Conservation (phyloP, 2,797 vertebrate genomes). For the Lophius americanus region DNA sequence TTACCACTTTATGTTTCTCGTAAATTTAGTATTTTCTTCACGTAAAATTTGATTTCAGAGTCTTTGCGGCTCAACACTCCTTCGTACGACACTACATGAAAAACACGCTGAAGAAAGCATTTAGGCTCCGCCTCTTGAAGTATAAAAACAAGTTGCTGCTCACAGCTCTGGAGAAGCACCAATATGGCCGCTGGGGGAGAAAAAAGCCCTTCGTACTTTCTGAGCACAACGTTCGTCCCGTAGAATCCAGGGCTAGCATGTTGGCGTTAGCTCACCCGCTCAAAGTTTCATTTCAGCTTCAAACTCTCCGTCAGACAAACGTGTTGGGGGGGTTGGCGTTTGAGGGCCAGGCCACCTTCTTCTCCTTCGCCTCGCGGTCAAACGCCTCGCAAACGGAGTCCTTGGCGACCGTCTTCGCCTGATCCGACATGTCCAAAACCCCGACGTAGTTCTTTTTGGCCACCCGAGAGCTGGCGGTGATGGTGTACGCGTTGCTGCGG, state of each 20-base stretch:
- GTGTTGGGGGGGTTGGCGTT: slow-evolving; percentile 92
- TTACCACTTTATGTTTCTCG: too few relatives aligned
- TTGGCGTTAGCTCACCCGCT: slow-evolving; percentile 11
- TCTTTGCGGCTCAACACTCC: too few relatives aligned
- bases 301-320: slow-evolving; percentile 81
- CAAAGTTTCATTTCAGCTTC: slow-evolving; percentile 14
- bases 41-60: too few relatives aligned
- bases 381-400: slow-evolving; percentile 89
- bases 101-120: slow-evolving; percentile 35
- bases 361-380: slow-evolving; percentile 90
- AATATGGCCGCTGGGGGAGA: slow-evolving; percentile 28
- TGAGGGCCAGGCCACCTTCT: slow-evolving; percentile 95
- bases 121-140: slow-evolving; percentile 2
- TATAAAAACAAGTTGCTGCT: slow-evolving; percentile 36
- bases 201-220: slow-evolving; percentile 55
- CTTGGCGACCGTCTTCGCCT: slow-evolving; percentile 83
- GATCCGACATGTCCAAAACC: slow-evolving; percentile 87
- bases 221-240: slow-evolving; percentile 3
- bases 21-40: too few relatives aligned
- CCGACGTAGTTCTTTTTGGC: slow-evolving; percentile 96
- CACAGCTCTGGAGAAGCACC: slow-evolving; percentile 9
- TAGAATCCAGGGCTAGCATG: background rate
- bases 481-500: slow-evolving; percentile 95
- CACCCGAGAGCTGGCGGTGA: slow-evolving; percentile 93
- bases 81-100: background rate